Percentiles rank a stretch among this genome's conserved stretches.
Conservation (phyloP, 2,113 vertebrate genomes). For the Sylvia atricapilla region DNA sequence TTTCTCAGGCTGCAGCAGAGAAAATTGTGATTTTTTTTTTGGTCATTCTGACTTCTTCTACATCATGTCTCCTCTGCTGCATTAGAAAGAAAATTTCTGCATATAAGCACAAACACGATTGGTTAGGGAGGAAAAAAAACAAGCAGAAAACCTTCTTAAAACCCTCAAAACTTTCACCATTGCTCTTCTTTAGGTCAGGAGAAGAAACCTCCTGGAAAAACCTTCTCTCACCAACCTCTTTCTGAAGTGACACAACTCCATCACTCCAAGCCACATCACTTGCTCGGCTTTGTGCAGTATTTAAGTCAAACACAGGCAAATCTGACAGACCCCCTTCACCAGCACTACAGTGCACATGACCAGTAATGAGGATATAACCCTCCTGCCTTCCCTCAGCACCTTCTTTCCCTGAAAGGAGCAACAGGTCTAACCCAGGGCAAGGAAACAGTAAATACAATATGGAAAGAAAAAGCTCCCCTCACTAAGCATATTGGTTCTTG, state of each 20-base stretch:
- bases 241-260: not conserved
- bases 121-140: no score
- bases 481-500: not conserved
- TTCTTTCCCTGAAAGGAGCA: not conserved
- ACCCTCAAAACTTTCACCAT: not conserved
- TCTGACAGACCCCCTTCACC: not conserved
- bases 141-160: not conserved
- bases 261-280: not conserved
- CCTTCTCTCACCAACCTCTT: not conserved
- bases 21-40: not conserved
- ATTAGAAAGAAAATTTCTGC: not conserved
- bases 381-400: not conserved
- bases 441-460: not conserved
- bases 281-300: not conserved
- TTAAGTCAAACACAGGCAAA: not conserved
- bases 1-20: not conserved
- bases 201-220: not conserved
- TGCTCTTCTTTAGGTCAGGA: not conserved
- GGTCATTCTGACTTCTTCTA: not conserved
- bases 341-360: fast-evolving
- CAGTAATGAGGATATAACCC: not conserved
- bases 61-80: not conserved
- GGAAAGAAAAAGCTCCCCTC: not conserved
- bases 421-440: not conserved
- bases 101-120: not conserved